Evolutionary conservation across 2,888 invertebrate genomes (phyloP).

Genomic region (Lasioglossum oenotherae): DNA sequence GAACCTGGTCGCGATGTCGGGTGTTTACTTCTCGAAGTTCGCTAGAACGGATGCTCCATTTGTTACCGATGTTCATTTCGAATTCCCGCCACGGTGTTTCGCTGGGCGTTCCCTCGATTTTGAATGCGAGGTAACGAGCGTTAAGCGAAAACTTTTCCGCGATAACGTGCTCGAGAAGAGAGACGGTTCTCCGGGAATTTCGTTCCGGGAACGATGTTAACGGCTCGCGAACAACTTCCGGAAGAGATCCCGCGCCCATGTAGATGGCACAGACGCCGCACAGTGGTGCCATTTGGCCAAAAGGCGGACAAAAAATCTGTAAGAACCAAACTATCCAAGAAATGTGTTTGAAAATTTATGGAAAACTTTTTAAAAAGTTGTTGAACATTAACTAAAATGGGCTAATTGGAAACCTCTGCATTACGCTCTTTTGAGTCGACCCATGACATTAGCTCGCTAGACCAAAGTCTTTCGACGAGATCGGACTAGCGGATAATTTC

Average conservation of each 20-base stretch:
- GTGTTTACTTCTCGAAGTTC: slow-evolving; percentile 14
- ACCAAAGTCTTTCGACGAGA: not conserved
- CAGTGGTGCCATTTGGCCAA: not conserved
- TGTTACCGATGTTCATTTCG: not conserved
- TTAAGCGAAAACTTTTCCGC: not conserved
- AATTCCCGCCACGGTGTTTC: not conserved
- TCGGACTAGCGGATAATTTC: not conserved
- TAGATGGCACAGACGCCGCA: not conserved
- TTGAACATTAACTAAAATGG: too few species aligned
- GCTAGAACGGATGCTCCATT: slow-evolving; percentile 64
- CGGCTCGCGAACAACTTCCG: not conserved
- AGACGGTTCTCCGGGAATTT: not conserved
- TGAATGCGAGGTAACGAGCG: slow-evolving; percentile 1
- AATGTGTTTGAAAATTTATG: too few species aligned
- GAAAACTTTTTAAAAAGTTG: not conserved
- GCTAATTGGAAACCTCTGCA: too few species aligned
- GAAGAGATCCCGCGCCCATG: not conserved
- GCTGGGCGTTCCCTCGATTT: not conserved
- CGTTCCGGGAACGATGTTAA: not conserved
- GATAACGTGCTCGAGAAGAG: not conserved
- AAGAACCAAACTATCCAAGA: too few species aligned
- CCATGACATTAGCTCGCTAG: not conserved
- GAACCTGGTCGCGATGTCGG: not conserved
- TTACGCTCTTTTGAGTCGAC: too few species aligned
- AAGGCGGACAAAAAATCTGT: too few species aligned